A percentile compares a stretch with the other conserved stretches of the same genome.
Conservation (phyloP, 1,140 invertebrate species). For the Geopemphigus sp. region DNA sequence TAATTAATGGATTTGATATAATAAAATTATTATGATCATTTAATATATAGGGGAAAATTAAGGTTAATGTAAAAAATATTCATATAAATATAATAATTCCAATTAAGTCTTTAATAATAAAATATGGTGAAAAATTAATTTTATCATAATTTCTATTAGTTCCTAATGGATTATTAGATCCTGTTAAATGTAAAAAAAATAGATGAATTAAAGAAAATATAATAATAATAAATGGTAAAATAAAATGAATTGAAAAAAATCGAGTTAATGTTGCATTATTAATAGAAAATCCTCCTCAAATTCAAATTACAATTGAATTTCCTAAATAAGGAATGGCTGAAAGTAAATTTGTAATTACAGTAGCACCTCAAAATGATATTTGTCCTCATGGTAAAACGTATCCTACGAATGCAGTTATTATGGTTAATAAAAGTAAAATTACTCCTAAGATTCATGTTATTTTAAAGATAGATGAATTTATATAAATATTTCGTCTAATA, state of each 20-base stretch:
- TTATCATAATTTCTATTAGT: slow-evolving; percentile 8
- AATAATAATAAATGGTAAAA: background rate
- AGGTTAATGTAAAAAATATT: background rate
- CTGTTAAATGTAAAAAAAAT: slow-evolving; percentile 12
- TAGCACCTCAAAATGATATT: slow-evolving; percentile 8
- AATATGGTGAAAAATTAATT: background rate
- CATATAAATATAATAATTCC: background rate
- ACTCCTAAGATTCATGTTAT: slow-evolving; percentile 3
- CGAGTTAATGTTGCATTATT: slow-evolving; percentile 5
- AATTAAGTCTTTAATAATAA: slow-evolving; percentile 8
- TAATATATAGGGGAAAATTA: background rate
- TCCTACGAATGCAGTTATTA: background rate
- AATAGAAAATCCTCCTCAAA: background rate
- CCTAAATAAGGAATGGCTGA: background rate
- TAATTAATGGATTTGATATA: background rate
- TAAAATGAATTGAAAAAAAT: background rate
- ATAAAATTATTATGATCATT: background rate
- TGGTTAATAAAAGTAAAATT: background rate
- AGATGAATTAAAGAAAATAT: background rate
- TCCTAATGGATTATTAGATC: slow-evolving; percentile 4
- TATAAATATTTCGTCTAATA: background rate
- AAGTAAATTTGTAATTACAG: background rate
- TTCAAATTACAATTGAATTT: background rate
- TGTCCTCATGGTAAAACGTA: background rate
- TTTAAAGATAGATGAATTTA: background rate